Base-by-base conservation (phyloP, 2,888 invertebrate genomes). In the Bembecia ichneumoniformis region DNA sequence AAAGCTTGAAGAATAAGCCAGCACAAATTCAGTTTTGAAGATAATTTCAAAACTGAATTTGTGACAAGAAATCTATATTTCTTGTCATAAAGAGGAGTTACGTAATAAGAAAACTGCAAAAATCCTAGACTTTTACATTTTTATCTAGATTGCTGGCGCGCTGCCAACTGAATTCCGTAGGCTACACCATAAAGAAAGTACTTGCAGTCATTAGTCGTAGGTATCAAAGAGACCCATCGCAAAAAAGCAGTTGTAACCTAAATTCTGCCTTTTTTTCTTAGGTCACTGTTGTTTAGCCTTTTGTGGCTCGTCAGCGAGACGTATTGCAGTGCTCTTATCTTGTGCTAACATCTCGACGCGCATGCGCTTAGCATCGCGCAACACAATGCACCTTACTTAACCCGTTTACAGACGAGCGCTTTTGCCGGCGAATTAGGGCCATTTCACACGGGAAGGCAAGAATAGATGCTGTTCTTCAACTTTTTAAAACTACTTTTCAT, bases 261-360 rank as follows among this genome's bases (percentile, higher is more conserved):
- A 48, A 48, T 48, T 28, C 48, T 10, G 20, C 13, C 16, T 35
- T 47, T 28, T n/a, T 15, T 35, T 36, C 35, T 35, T 16, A 43
- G 48, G 48, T 48, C 48, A 43, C 43, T 35, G 45, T 44, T 44
- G 44, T 49, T 28, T 45, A 49, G 35, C 35, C 49, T 49, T 49
- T 49, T 28, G 34, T 17, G 43, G 43, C 49, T 34, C 34, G 43
- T 43, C 20, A 17, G 17, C 17, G 17, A 44, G 17, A 44, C 44
- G 16, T 44, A 44, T 44, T 44, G 44, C 44, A 44, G 16, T 44
- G 16, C 11, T 16, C 13, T 44, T 15, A 15, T 15, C 44, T 28
- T 28, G n/a, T 44, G 16, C 16, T 11, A 17, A 16, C 16, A 44
- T 44, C 44, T 13, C 44, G 13, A 11, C 17, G 44, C 16, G 49